A percentile compares a stretch with the other conserved stretches of the same genome.
phyloP scores from a whole-genome alignment of 2,888 invertebrate species.

The Latrodectus hesperus region DNA sequence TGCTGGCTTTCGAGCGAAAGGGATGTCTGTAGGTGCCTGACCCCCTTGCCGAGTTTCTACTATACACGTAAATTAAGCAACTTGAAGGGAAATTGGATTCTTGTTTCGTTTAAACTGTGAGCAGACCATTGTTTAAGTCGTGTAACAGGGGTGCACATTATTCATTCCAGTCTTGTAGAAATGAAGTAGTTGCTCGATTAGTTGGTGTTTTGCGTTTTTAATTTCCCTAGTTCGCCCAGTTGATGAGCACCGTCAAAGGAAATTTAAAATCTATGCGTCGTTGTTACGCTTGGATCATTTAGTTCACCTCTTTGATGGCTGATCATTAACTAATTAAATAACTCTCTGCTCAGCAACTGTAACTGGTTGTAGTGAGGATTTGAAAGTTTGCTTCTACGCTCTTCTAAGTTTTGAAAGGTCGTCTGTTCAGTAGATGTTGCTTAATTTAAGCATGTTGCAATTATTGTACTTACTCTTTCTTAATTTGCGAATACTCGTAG shows the following conservation, averaged over 20 bases:
- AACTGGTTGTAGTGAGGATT: too few relatives aligned
- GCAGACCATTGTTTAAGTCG: conserved; percentile 42
- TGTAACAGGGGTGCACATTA: conserved; percentile 30
- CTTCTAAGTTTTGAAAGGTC: too few relatives aligned
- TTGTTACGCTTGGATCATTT: conserved; percentile 5
- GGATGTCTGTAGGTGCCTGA: conserved; percentile 33
- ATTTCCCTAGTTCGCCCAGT: conserved; percentile 11
- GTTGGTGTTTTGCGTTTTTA: conserved; percentile 29
- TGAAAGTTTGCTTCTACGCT: too few relatives aligned
- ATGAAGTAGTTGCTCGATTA: conserved; percentile 29
- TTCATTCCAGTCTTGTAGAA: conserved; percentile 41
- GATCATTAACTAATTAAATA: conserved; percentile 42
- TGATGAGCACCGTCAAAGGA: neutral
- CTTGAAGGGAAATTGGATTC: conserved; percentile 34
- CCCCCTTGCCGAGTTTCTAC: conserved; percentile 52
- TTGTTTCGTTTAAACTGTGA: conserved; percentile 52
- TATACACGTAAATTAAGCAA: conserved; percentile 59
- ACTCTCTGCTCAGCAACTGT: neutral
- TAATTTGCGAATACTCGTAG: too few relatives aligned
- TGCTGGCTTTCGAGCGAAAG: conserved; percentile 22
- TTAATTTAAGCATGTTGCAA: too few relatives aligned
- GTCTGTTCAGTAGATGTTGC: too few relatives aligned
- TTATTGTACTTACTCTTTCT: too few relatives aligned
- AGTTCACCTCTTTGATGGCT: conserved; percentile 8
- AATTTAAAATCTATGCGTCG: conserved; percentile 40